These are phyloP conservation scores for Eurystomus gularis DNA, from an alignment of 2,113 vertebrate species.

Conservation along the genomic window DNA sequence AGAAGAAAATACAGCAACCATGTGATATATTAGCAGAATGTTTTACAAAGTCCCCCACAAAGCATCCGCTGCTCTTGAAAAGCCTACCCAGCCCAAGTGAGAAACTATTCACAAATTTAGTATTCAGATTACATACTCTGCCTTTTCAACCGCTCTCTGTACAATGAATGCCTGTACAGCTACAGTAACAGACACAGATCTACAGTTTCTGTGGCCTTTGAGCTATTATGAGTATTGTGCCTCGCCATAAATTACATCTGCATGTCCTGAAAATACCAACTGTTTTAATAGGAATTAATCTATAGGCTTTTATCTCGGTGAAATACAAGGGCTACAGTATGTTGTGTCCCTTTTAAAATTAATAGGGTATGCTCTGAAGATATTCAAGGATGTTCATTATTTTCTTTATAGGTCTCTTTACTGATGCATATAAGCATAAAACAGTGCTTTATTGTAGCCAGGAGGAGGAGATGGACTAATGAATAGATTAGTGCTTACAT, in stretches of 20 bases:
- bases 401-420: constrained; percentile 65
- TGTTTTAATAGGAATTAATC: constrained; percentile 72
- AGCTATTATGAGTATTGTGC: constrained; percentile 64
- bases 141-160: constrained; percentile 70
- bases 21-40: constrained; percentile 71
- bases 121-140: constrained; percentile 72
- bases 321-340: constrained; percentile 49
- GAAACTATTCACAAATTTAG: constrained; percentile 76
- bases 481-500: constrained; percentile 10
- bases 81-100: constrained; percentile 65
- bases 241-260: constrained; percentile 63
- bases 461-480: constrained; percentile 10
- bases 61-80: constrained; percentile 72
- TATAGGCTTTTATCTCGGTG: constrained; percentile 36
- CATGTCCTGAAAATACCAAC: constrained; percentile 66
- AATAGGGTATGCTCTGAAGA: constrained; percentile 22
- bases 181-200: constrained; percentile 76
- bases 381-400: constrained; percentile 56
- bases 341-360: constrained; percentile 44
- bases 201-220: constrained; percentile 67
- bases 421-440: constrained; percentile 55
- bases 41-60: constrained; percentile 74
- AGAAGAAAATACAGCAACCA: constrained; percentile 59
- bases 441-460: constrained; percentile 22
- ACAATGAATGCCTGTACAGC: constrained; percentile 73